phyloP scores from a whole-genome alignment of 2,797 vertebrate species.

The Hippoglossus hippoglossus region DNA sequence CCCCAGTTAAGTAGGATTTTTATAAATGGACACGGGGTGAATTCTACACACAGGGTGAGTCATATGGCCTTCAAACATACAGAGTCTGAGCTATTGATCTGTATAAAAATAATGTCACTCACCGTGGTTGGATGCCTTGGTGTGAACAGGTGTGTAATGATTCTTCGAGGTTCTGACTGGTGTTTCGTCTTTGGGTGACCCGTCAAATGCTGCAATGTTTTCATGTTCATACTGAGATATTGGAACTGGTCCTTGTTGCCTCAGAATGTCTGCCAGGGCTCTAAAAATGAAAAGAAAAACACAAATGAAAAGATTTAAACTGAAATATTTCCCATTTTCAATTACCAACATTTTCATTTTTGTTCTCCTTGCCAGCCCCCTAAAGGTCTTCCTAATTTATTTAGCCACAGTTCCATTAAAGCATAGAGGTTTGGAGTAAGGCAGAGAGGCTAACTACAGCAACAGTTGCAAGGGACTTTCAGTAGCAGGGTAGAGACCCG shows the following conservation, averaged over 20 bases:
- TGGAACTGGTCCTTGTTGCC: slow-evolving; percentile 94
- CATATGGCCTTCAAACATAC: slow-evolving; percentile 6
- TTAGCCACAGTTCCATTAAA: slow-evolving; percentile 45
- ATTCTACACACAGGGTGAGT: background rate
- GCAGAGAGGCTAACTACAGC: slow-evolving; percentile 51
- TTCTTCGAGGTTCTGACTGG: slow-evolving; percentile 93
- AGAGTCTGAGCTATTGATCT: background rate
- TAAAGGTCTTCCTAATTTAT: slow-evolving; percentile 48
- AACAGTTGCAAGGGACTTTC: slow-evolving; percentile 37
- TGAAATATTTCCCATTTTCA: slow-evolving; percentile 7
- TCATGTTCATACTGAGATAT: slow-evolving; percentile 95
- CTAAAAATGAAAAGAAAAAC: slow-evolving; percentile 73
- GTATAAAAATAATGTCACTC: slow-evolving; percentile 23
- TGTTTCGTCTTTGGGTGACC: slow-evolving; percentile 95
- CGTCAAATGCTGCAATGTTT: slow-evolving; percentile 89
- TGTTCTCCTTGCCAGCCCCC: background rate
- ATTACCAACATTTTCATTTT: slow-evolving; percentile 5
- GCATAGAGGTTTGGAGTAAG: slow-evolving; percentile 24
- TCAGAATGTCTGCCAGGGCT: slow-evolving; percentile 96
- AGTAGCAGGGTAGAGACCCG: slow-evolving; percentile 34
- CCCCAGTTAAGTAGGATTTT: background rate
- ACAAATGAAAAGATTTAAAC: slow-evolving; percentile 4
- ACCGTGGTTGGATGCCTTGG: slow-evolving; percentile 91
- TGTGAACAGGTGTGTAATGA: slow-evolving; percentile 94
- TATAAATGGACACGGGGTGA: background rate